Base-by-base conservation (phyloP, 2,797 vertebrate genomes). In the Distichodus sexfasciatus region DNA sequence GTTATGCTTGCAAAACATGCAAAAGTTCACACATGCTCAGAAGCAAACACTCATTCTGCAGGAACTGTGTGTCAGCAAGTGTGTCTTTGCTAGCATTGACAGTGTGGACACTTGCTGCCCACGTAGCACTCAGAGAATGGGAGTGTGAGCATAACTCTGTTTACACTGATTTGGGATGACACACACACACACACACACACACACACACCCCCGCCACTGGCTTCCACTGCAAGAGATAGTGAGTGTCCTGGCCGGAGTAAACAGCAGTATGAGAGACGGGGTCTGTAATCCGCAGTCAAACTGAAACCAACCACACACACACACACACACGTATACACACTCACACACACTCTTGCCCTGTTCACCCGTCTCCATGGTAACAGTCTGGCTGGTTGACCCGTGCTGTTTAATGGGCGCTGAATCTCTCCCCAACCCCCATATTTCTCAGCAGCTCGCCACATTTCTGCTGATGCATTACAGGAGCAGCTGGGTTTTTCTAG, bases 361-460 rank as follows among this genome's bases (percentile, higher is more conserved):
- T 72, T 76, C 74, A 71, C 60, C 61, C 24, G 51, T 86, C 72
- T 75, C 87, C 83, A 88, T 88, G 79, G 86, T 51, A 86, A 90
- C 85, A 76, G 77, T 62, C 79, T 79, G 36, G 38, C 64, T 68
- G 82, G 79, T 71, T 80, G 76, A 74, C 77, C 79, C 69, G 63
- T 75, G 79, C 73, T 76, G 77, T 72, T 66, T 82, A 66, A 84
- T 75, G 81, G 79, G 59, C 53, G 0, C 62, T 48, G 71, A 76
- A 75, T 77, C 79, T 75, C 58, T 47, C 40, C 33, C 61, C 44
- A 44, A 51, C 66, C 59, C 36, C 48, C 46, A 21, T 26, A 46
- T 72, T 38, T 76, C 75, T 74, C 61, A 54, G 62, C 5, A 9
- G 33, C 44, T 44, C 54, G 41, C 57, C 69, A 60, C 24, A 63